phyloP scores from a whole-genome alignment of 2,113 vertebrate genomes.

The Macrotus californicus region DNA sequence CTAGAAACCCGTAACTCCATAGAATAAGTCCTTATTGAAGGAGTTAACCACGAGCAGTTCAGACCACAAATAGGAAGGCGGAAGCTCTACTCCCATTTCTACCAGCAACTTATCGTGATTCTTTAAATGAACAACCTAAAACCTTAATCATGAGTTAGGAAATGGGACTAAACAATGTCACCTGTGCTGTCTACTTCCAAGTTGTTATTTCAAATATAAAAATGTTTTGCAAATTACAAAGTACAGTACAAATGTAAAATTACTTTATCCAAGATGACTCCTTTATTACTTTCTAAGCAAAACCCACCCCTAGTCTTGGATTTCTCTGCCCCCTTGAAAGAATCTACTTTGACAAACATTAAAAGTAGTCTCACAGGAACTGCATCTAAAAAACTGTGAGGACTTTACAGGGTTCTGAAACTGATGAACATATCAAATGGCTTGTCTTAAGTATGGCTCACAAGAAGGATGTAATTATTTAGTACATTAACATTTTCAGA shows the following conservation, averaged over 20 bases:
- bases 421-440: not conserved
- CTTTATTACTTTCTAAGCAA: conserved; percentile 5
- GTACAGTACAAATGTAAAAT: not conserved
- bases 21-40: not conserved
- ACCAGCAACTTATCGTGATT: not conserved
- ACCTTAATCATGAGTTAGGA: not conserved
- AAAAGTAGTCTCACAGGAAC: not conserved
- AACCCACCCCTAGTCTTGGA: not conserved
- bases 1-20: not conserved
- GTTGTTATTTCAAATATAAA: not conserved
- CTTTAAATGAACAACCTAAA: not conserved
- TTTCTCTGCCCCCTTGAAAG: not conserved
- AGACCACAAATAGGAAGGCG: not conserved
- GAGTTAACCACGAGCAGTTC: not conserved
- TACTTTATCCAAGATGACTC: not conserved
- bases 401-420: conserved; percentile 1
- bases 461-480: not conserved
- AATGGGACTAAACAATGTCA: not conserved
- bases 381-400: not conserved
- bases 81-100: not conserved
- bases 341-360: not conserved
- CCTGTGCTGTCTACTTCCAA: not conserved
- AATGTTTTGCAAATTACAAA: not conserved
- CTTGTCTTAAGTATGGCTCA: not conserved
- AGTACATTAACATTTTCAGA: not conserved